Conservation (phyloP, 2,888 invertebrate species). For the Lasioglossum figueresi region DNA sequence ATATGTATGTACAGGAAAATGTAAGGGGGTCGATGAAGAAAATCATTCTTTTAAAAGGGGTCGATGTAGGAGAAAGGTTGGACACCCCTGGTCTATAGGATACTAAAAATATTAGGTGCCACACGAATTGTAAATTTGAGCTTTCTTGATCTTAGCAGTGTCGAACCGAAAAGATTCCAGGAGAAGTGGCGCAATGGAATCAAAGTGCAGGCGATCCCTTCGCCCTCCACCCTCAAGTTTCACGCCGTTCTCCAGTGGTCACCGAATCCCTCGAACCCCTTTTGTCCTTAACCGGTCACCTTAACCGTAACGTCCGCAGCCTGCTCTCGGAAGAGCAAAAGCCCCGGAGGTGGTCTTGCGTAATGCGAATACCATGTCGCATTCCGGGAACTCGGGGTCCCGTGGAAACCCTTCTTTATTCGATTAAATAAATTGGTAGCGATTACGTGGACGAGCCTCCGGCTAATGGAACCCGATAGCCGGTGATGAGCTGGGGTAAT, state of each 20-base stretch:
- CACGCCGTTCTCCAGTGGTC: constrained; percentile 38
- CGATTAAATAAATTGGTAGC: constrained; percentile 82
- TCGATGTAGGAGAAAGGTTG: too few relatives aligned
- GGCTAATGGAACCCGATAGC: constrained; percentile 54
- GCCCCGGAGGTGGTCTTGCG: constrained; percentile 56
- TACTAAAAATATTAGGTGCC: background rate
- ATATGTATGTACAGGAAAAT: too few relatives aligned
- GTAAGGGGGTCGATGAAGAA: too few relatives aligned
- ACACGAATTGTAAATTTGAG: background rate
- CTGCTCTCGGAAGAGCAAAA: constrained; percentile 38
- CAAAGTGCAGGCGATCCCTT: background rate
- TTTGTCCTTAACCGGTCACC: constrained; percentile 65
- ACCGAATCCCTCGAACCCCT: constrained; percentile 58
- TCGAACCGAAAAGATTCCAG: background rate
- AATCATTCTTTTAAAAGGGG: too few relatives aligned
- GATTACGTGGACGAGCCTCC: constrained; percentile 73
- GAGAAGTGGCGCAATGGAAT: constrained; percentile 3
- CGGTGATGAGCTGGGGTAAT: constrained; percentile 61
- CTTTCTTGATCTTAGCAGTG: background rate
- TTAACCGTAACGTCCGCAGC: constrained; percentile 66
- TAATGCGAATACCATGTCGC: constrained; percentile 82
- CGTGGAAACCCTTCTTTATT: constrained; percentile 76
- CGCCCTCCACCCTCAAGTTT: background rate
- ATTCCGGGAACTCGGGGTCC: constrained; percentile 76
- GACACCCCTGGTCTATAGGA: background rate